Percentiles rank a stretch among this genome's conserved stretches.
phyloP scores from a whole-genome alignment of 2,888 invertebrate species.

The Timandra comae region DNA sequence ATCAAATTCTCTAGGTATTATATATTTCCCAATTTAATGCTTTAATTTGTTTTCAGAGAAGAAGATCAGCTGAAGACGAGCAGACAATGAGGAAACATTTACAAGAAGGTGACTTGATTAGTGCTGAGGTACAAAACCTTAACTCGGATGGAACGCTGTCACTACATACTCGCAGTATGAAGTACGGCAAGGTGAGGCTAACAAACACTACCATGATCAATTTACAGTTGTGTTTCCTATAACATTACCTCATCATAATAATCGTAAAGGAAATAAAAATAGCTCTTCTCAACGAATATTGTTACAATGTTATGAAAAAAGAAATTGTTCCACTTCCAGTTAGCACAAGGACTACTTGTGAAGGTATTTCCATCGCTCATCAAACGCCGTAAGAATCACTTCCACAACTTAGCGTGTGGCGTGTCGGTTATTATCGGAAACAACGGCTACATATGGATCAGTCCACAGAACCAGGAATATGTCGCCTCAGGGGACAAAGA shows the following conservation, averaged over 20 bases:
- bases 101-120: slow-evolving; percentile 96
- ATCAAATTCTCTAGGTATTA: too few relatives aligned
- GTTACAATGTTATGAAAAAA: too few relatives aligned
- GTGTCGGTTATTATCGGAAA: slow-evolving; percentile 95
- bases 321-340: too few relatives aligned
- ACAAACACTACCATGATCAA: too few relatives aligned
- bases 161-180: slow-evolving; percentile 95
- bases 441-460: slow-evolving; percentile 97
- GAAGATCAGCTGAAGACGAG: slow-evolving; percentile 96
- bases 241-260: too few relatives aligned
- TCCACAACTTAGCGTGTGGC: slow-evolving; percentile 94
- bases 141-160: slow-evolving; percentile 94
- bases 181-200: slow-evolving; percentile 91
- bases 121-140: slow-evolving; percentile 97
- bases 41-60: slow-evolving; percentile 72
- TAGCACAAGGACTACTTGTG: slow-evolving; percentile 91
- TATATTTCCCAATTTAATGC: too few relatives aligned
- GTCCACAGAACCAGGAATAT: slow-evolving; percentile 72
- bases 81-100: slow-evolving; percentile 97
- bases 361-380: slow-evolving; percentile 95
- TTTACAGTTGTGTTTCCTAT: too few relatives aligned
- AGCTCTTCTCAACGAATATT: too few relatives aligned
- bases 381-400: slow-evolving; percentile 95
- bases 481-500: slow-evolving; percentile 72
- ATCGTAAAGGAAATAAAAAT: too few relatives aligned